phyloP scores from a whole-genome alignment of 37 sponge, comb jelly and placozoan species.

The Dysidea cf. avara region DNA sequence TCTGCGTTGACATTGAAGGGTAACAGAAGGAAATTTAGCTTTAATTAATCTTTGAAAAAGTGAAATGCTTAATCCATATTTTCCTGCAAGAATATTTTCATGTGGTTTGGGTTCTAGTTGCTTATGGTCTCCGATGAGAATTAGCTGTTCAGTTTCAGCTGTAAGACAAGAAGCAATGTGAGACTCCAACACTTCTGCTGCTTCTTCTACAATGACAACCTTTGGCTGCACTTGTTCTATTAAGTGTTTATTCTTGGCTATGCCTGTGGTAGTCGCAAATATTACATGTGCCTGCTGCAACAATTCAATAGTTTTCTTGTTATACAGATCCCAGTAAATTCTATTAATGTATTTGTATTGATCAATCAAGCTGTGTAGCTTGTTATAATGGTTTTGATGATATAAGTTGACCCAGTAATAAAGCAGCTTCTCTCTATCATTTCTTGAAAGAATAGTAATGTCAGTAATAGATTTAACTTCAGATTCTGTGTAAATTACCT shows the following conservation, averaged over 20 bases:
- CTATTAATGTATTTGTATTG: too few relatives aligned
- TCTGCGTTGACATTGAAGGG: constrained; percentile 71
- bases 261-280: constrained; percentile 94
- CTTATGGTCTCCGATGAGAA: constrained; percentile 96
- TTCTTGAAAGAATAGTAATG: too few relatives aligned
- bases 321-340: constrained; percentile 23
- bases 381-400: too few relatives aligned
- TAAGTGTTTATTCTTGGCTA: constrained; percentile 72
- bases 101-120: constrained; percentile 86
- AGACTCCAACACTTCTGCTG: constrained; percentile 97
- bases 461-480: too few relatives aligned
- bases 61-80: constrained; percentile 83
- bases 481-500: too few relatives aligned
- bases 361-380: too few relatives aligned
- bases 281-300: constrained; percentile 66
- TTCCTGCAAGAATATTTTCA: too few relatives aligned
- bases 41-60: too few relatives aligned
- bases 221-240: constrained; percentile 63
- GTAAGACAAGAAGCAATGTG: constrained; percentile 78
- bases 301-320: constrained; percentile 32
- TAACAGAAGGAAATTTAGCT: constrained; percentile 37
- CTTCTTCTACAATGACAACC: constrained; percentile 95
- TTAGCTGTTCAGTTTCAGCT: constrained; percentile 78
- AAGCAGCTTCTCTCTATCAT: too few relatives aligned
- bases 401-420: too few relatives aligned